phyloP scores from a whole-genome alignment of 2,797 vertebrate genomes.

The Malurus splendens region DNA sequence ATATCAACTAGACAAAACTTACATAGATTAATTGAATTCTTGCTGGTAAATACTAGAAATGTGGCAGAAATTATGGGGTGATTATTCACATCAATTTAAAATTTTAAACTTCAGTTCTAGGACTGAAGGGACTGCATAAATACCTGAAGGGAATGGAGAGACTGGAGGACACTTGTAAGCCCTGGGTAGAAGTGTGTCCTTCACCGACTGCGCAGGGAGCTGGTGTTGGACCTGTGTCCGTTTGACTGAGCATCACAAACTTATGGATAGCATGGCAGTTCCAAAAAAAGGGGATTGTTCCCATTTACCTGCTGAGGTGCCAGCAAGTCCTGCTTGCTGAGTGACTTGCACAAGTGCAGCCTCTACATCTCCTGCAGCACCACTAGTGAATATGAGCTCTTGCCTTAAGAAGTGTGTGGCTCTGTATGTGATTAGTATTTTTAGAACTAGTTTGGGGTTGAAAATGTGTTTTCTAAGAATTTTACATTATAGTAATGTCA shows the following conservation, averaged over 20 bases:
- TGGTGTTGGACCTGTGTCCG: not conserved
- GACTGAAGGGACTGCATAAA: not conserved
- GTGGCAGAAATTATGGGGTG: not conserved
- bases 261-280: rapidly evolving
- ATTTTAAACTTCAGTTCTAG: not conserved
- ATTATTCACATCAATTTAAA: not conserved
- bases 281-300: not conserved
- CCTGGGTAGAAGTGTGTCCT: rapidly evolving
- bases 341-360: not conserved
- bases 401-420: rapidly evolving
- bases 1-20: not conserved
- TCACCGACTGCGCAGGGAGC: rapidly evolving
- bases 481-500: not conserved
- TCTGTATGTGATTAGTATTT: not conserved
- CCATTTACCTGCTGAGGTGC: not conserved
- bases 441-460: not conserved
- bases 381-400: not conserved
- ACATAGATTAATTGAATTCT: not conserved
- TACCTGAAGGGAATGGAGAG: not conserved
- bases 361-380: not conserved
- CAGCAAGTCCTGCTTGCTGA: not conserved
- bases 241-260: not conserved
- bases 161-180: not conserved
- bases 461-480: not conserved
- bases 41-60: not conserved